Base-by-base conservation (phyloP, 2,113 vertebrate genomes). In the Takifugu flavidus region DNA sequence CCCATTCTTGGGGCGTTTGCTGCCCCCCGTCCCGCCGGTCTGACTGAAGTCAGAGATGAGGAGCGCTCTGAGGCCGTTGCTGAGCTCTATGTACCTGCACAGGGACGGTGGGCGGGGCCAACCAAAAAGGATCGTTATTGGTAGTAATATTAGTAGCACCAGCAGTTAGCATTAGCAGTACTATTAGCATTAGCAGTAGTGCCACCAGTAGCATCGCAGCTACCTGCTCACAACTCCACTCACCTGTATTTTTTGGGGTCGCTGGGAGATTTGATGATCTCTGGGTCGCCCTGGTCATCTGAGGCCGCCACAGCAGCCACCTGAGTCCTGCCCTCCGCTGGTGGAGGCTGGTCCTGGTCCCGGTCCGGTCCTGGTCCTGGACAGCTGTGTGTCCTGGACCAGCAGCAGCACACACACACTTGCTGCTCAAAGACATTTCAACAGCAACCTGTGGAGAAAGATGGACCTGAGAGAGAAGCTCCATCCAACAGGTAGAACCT, bases 221-320 rank as follows among this genome's bases (percentile, higher is more conserved):
- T 20, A 20, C 20, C 20, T 20, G 5, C 15, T 1, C 13, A 8
- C 20, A 8, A 3, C 8, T 2, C 2, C 14, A 45, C 87, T 86
- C 82, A 98, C 95, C 96, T 93, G 91, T 98, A 98, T 47, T 92
- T 94, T 89, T 97, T 98, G 26, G 94, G 95, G 80, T 98, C 96
- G 46, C 93, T 98, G 75, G 95, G 96, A 2, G 95, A 98, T 73
- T 94, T 98, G 72, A 93, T 79, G 62, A 96, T 95, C 42, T 91
- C 83, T 0, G 87, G 65, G 65, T 98, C 94, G 50, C 92, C 93
- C n/a, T 84, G 61, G n/a, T 89, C 91, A 4, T 73, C 75, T 5
- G 56, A 62, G 4, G 31, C 4, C 0, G 25, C 60, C 15, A 20
- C 86, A 3, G 83, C 85, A 10, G 63, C 45, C 15, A 14, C 20